Conservation (phyloP, 1,140 invertebrate genomes). For the Arion vulgaris region DNA sequence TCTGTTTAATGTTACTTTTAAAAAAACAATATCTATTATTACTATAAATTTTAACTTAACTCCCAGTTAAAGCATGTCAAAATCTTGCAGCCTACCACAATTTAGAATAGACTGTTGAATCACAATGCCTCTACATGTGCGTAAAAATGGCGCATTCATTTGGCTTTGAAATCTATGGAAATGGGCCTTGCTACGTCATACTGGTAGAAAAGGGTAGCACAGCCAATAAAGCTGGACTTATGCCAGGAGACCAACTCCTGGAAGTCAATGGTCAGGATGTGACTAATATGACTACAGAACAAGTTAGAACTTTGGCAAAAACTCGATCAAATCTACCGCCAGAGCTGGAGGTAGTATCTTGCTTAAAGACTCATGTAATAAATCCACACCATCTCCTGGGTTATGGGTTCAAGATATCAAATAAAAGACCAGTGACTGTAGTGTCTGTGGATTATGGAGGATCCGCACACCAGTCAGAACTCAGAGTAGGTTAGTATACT, state of each 20-base stretch:
- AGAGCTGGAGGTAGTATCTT: constrained; percentile 64
- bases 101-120: no score
- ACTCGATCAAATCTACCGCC: constrained; percentile 56
- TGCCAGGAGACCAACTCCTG: constrained; percentile 69
- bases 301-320: constrained; percentile 62
- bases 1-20: no score
- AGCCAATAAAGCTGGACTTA: constrained; percentile 65
- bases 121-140: constrained; percentile 57
- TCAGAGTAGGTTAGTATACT: constrained; percentile 62
- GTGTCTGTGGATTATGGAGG: constrained; percentile 61
- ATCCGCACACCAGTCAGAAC: constrained; percentile 60
- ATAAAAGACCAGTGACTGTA: constrained; percentile 57
- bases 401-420: constrained; percentile 62
- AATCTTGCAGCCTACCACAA: no score
- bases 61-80: no score
- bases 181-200: constrained; percentile 68
- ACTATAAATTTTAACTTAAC: no score
- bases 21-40: no score
- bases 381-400: constrained; percentile 49
- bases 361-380: constrained; percentile 61
- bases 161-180: constrained; percentile 70
- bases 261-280: constrained; percentile 70
- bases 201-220: constrained; percentile 65
- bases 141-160: constrained; percentile 64
- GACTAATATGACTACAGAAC: constrained; percentile 59